Conservation (phyloP, 2,888 invertebrate genomes). For the Cosmorhoe ocellata region DNA sequence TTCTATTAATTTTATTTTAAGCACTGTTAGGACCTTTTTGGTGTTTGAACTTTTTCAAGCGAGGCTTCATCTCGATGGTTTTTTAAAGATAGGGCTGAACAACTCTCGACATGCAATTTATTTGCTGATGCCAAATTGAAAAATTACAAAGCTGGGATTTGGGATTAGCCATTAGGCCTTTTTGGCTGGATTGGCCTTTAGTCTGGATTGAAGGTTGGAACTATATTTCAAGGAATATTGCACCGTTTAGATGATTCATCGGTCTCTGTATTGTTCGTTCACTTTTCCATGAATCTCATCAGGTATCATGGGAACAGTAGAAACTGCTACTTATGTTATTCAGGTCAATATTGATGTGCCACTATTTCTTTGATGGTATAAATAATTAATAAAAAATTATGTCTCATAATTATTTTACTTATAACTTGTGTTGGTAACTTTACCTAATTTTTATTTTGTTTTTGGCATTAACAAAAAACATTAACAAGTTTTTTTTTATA, state of each 20-base stretch:
- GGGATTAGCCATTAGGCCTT: slow-evolving; percentile 48
- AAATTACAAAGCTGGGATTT: slow-evolving; percentile 56
- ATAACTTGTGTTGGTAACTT: too few relatives aligned
- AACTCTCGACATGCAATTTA: slow-evolving; percentile 48
- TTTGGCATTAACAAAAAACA: too few relatives aligned
- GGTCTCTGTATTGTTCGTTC: slow-evolving; percentile 2
- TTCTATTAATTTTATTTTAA: slow-evolving; percentile 21
- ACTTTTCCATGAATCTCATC: slow-evolving; percentile 5
- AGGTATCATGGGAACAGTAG: slow-evolving; percentile 18
- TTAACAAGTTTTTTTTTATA: too few relatives aligned
- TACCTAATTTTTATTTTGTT: too few relatives aligned
- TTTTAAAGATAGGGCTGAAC: slow-evolving; percentile 62
- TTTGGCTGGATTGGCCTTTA: slow-evolving; percentile 17
- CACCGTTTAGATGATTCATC: slow-evolving; percentile 17
- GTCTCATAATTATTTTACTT: too few relatives aligned
- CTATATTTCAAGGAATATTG: slow-evolving; percentile 12
- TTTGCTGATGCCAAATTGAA: slow-evolving; percentile 62
- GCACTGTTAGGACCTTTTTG: not conserved
- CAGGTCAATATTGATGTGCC: too few relatives aligned
- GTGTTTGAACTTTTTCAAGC: not conserved
- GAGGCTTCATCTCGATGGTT: slow-evolving; percentile 42
- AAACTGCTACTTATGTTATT: slow-evolving; percentile 14
- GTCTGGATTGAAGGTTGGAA: not conserved
- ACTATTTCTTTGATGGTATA: too few relatives aligned
- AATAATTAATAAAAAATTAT: too few relatives aligned